A percentile compares a stretch with the other conserved stretches of the same genome.
These are phyloP conservation scores for Ceratitis capitata DNA, from an alignment of 1,140 invertebrate genomes.

Conservation along the genomic window DNA sequence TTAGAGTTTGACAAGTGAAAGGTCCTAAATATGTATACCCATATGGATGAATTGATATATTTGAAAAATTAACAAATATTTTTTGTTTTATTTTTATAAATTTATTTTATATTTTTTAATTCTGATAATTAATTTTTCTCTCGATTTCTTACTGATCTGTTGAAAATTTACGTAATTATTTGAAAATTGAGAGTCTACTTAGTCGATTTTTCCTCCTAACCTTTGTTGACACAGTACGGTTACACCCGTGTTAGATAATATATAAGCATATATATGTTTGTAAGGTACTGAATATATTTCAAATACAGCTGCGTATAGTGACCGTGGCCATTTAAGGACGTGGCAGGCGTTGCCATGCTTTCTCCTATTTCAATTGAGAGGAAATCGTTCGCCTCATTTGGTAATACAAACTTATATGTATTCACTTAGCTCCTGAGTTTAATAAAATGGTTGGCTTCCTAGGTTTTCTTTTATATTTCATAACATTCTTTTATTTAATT, in stretches of 20 bases:
- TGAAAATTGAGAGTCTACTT: neutral
- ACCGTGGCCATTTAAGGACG: conserved; percentile 11
- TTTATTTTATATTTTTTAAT: too few species aligned
- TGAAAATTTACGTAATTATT: neutral
- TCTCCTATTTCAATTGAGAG: neutral
- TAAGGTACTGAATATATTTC: too few species aligned
- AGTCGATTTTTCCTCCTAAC: neutral
- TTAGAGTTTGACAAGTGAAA: neutral
- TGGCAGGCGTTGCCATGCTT: neutral
- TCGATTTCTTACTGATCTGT: neutral
- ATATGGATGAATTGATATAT: too few species aligned
- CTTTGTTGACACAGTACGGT: neutral
- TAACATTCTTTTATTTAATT: neutral
- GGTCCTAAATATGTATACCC: neutral
- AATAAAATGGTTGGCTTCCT: neutral
- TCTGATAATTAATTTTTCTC: too few species aligned
- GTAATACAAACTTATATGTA: too few species aligned
- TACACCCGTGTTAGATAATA: neutral
- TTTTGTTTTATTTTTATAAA: too few species aligned
- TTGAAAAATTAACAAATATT: too few species aligned
- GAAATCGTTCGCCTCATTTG: neutral
- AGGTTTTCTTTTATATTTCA: neutral
- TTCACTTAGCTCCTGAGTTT: neutral
- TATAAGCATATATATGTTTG: neutral
- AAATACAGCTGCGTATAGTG: neutral